These are phyloP conservation scores for Morone saxatilis DNA, from an alignment of 2,113 vertebrate species.

Conservation along the genomic window DNA sequence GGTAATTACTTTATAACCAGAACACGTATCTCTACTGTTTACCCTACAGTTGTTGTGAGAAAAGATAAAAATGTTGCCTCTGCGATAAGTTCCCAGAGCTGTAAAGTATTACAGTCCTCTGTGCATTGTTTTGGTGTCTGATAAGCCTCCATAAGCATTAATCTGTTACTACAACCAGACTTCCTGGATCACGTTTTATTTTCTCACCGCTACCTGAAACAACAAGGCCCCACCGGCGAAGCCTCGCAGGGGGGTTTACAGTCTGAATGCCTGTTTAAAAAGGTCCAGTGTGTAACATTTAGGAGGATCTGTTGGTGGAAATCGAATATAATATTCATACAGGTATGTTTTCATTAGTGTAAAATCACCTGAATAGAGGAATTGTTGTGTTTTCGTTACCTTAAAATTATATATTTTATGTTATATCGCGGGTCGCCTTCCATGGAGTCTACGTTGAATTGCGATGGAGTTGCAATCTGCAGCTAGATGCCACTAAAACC, in stretches of 20 bases:
- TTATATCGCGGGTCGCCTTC: no score
- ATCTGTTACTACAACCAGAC: not conserved
- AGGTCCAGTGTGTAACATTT: no score
- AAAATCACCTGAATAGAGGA: no score
- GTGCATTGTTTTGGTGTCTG: not conserved
- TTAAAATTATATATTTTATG: no score
- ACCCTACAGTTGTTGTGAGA: not conserved
- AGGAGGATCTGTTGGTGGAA: no score
- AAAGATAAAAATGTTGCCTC: not conserved
- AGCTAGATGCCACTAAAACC: no score
- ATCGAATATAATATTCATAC: no score
- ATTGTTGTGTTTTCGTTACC: no score
- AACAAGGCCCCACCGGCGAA: not conserved
- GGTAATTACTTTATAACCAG: not conserved
- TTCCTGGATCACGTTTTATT: not conserved
- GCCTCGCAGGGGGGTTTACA: not conserved
- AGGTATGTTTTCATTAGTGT: no score
- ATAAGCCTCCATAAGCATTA: not conserved
- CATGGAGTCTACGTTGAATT: no score
- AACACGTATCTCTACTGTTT: not conserved
- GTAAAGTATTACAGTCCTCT: not conserved
- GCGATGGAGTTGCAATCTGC: no score
- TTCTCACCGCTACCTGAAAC: not conserved
- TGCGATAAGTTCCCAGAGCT: not conserved
- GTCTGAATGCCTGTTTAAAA: not conserved